phyloP scores from a whole-genome alignment of 2,113 vertebrate genomes.

The Illadopsis cleaveri region DNA sequence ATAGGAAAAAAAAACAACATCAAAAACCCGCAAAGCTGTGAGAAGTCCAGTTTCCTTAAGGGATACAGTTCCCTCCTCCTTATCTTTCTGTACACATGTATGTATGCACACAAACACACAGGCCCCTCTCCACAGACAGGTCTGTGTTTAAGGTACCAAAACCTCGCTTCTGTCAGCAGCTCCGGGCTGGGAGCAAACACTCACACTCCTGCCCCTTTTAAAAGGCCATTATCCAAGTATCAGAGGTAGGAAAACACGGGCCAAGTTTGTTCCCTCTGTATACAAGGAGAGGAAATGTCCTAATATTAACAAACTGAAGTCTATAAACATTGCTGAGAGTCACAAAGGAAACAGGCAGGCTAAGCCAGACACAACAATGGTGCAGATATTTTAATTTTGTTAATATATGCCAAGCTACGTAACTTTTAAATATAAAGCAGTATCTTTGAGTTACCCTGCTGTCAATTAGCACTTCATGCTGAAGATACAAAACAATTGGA shows the following conservation, averaged over 20 bases:
- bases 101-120: neutral
- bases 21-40: neutral
- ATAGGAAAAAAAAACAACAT: neutral
- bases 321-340: neutral
- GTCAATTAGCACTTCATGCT: neutral
- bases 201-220: neutral
- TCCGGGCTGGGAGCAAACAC: neutral
- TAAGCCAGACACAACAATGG: neutral
- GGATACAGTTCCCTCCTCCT: neutral
- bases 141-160: neutral
- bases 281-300: neutral
- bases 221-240: neutral
- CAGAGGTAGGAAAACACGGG: accelerated
- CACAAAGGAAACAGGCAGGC: neutral
- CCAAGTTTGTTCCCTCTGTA: neutral
- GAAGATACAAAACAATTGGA: neutral
- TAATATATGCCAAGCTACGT: neutral
- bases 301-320: neutral
- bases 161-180: neutral
- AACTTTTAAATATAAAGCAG: neutral
- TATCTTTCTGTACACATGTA: neutral
- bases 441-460: neutral
- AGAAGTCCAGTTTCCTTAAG: neutral
- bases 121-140: neutral
- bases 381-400: neutral